A percentile compares a stretch with the other conserved stretches of the same genome.
phyloP scores from a whole-genome alignment of 2,113 vertebrate genomes.

The human region DNA sequence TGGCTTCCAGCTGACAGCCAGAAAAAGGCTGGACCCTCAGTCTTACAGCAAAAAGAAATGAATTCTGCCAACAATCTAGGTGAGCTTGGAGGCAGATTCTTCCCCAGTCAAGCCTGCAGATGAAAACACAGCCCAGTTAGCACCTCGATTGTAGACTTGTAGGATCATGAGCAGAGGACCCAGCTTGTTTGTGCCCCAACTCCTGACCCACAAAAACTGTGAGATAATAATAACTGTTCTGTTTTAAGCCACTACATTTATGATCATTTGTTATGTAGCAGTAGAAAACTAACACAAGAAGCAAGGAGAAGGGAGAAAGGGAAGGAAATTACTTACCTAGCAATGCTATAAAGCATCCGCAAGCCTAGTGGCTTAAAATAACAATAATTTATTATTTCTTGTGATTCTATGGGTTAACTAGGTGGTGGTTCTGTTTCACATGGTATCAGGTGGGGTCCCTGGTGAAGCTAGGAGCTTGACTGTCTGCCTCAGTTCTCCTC shows the following conservation, averaged over 20 bases:
- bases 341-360: background rate
- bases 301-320: background rate
- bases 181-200: background rate
- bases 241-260: background rate
- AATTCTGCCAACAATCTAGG: background rate
- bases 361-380: background rate
- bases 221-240: background rate
- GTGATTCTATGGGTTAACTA: background rate
- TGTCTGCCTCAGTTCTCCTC: background rate
- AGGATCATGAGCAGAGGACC: background rate
- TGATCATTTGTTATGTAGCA: background rate
- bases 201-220: background rate
- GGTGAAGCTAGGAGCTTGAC: background rate
- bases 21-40: background rate
- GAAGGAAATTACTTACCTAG: background rate
- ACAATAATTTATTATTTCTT: background rate
- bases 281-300: background rate
- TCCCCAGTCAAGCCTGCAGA: background rate
- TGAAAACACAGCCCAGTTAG: background rate
- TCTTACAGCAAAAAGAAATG: background rate
- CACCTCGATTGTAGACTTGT: background rate
- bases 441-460: background rate
- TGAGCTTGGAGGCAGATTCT: background rate
- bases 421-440: accelerated
- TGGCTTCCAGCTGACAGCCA: background rate